A percentile compares a stretch with the other conserved stretches of the same genome.
phyloP scores from a whole-genome alignment of 2,888 invertebrate genomes.

The Lithosia quadra region DNA sequence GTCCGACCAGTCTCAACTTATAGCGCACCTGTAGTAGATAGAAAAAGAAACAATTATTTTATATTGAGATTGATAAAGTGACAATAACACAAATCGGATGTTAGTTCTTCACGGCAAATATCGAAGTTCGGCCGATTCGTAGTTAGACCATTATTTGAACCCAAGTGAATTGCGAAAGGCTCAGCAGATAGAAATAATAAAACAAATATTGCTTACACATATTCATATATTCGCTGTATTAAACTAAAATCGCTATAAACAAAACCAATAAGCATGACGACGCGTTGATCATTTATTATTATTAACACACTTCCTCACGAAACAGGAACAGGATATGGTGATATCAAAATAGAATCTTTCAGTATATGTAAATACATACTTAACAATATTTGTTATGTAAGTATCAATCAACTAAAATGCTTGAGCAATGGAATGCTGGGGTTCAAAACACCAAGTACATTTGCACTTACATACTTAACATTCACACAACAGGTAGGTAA shows the following conservation, averaged over 20 bases:
- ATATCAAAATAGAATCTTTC: constrained; percentile 39
- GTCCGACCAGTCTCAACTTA: background rate
- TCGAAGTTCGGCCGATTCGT: too few species aligned
- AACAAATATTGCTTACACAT: constrained; percentile 65
- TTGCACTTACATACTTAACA: constrained; percentile 47
- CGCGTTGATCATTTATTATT: constrained; percentile 49
- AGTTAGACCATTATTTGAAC: too few species aligned
- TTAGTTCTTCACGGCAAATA: too few species aligned
- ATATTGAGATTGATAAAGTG: background rate
- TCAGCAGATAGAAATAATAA: constrained; percentile 24
- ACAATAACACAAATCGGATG: too few species aligned
- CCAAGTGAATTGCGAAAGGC: background rate
- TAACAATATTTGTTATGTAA: constrained; percentile 18
- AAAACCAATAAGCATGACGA: constrained; percentile 67
- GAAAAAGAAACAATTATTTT: background rate
- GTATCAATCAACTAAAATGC: constrained; percentile 41
- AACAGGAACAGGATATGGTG: constrained; percentile 25
- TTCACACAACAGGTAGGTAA: constrained; percentile 22
- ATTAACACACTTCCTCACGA: constrained; percentile 34
- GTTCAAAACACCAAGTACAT: constrained; percentile 38
- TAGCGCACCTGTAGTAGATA: background rate
- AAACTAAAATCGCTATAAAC: constrained; percentile 62
- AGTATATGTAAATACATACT: constrained; percentile 19
- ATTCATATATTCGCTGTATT: constrained; percentile 69
- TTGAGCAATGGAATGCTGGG: constrained; percentile 48